Base-by-base conservation (phyloP, 2,888 invertebrate species). In the Stenodera caucasica region DNA sequence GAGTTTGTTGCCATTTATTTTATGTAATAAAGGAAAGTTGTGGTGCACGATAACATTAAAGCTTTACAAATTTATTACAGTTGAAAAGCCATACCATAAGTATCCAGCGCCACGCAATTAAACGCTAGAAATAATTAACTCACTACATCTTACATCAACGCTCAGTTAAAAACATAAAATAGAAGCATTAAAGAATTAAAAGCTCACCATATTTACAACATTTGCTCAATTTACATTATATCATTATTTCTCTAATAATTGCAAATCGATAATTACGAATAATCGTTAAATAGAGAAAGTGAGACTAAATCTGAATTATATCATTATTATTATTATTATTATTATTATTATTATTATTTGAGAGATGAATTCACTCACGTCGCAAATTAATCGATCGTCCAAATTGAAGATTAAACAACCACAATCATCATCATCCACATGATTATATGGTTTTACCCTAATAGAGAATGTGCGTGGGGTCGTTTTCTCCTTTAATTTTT, bases 41-140 rank as follows among this genome's bases (percentile, higher is more conserved):
- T 45, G 45, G 45, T 45, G 45, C 45, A 45, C 45, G 45, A 45
- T 45, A 56, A 50, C 56, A 35, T 51, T 56, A 56, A 50, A 56
- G 26, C 58, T 52, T 51, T 53, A 56, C 58, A 53, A 52, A 60
- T 60, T 60, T 60, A 60, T 55, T 26, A 45, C 32, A 53, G 52
- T 53, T 53, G 40, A 21, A 55, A 54, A 55, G 57, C 51, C 55
- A 49, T 61, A 30, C 57, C 61, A 58, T 61, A 61, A 61, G 55
- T 61, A 61, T 58, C 61, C 58, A 40, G 30, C 55, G 40, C 53
- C 62, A 62, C 62, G 58, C 63, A 63, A 63, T 63, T 63, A 63
- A 60, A 63, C 55, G 32, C 60, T 55, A 63, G 57, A 57, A 60
- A 60, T 60, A 63, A 63, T 63, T 63, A 63, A 63, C 63, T 63